Base-by-base conservation (phyloP, 1,140 invertebrate genomes). In the Papilio glaucus region DNA sequence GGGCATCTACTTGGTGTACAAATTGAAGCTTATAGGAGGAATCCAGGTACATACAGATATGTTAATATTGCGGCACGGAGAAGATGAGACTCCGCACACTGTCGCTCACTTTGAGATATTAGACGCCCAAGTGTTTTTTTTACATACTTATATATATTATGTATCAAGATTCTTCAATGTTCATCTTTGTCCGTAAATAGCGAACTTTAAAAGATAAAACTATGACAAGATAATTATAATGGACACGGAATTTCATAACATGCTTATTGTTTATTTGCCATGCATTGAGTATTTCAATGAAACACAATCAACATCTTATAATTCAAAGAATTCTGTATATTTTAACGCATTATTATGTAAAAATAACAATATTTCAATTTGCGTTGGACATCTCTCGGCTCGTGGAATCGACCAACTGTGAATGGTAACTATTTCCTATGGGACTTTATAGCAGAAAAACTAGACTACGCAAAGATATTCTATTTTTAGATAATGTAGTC, bases 1-100 rank as follows among this genome's bases (percentile, higher is more conserved):
- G 10, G 89, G 84, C 0, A 60, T 85, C 13, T 79, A 89, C 62
- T 60, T 93, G 61, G 86, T 86, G 29, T 63, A 85, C 18, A 88
- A 92, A 72, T 72, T 90, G 65, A 79, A 83, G 61, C 33, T 82
- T 26, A 80, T 93, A 42, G 80, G 82, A 21, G 84, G 84, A 29
- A 61, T 93, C 72, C 83, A 87, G 85, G 85, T 90, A 77, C 41
- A 41, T 72, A 49, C n/a, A 49, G 13, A 62, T 1, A 29, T 33
- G 49, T 33, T 33, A 3, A 33, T 33, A 33, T 33, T 33, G 29
- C 29, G 2, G n/a, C n/a, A n/a, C n/a, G n/a, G n/a, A 33, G 29
- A 33, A 33, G 29, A 3, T 33, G 29, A 33, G 2, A 33, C n/a
- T n/a, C n/a, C n/a, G n/a, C n/a, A n/a, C n/a, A n/a, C n/a, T n/a